Percentiles rank a stretch among this genome's conserved stretches.
Conservation (phyloP, 2,113 vertebrate genomes). For the Lasiurus cinereus region DNA sequence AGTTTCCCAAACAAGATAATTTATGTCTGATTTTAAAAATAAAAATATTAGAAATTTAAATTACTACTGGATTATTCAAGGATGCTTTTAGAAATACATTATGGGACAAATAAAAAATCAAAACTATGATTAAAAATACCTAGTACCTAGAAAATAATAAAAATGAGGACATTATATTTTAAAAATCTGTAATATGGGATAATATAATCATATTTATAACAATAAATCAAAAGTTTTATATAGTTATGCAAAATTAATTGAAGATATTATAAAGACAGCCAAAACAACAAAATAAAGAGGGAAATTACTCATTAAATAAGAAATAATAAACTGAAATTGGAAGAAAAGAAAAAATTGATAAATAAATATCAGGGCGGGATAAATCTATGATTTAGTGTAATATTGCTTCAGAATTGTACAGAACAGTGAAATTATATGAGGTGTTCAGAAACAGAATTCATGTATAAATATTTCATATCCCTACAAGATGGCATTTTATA, state of each 20-base stretch:
- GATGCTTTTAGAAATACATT: constrained; percentile 50
- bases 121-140: constrained; percentile 32
- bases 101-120: constrained; percentile 29
- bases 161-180: constrained; percentile 28
- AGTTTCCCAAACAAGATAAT: neutral
- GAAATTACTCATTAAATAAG: neutral
- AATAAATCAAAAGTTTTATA: neutral
- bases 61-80: neutral
- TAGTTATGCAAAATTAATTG: neutral
- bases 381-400: neutral
- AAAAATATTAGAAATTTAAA: constrained; percentile 33
- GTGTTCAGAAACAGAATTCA: neutral
- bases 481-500: constrained; percentile 25
- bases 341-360: neutral
- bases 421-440: neutral
- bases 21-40: constrained; percentile 37
- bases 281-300: neutral
- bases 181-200: neutral
- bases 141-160: constrained; percentile 35
- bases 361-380: neutral
- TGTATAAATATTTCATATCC: neutral
- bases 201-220: neutral
- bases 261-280: neutral
- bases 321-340: neutral
- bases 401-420: neutral